Percentiles rank a stretch among this genome's conserved stretches.
These are phyloP conservation scores for Drosophila triauraria DNA, from an alignment of 1,140 invertebrate genomes.

Conservation along the genomic window DNA sequence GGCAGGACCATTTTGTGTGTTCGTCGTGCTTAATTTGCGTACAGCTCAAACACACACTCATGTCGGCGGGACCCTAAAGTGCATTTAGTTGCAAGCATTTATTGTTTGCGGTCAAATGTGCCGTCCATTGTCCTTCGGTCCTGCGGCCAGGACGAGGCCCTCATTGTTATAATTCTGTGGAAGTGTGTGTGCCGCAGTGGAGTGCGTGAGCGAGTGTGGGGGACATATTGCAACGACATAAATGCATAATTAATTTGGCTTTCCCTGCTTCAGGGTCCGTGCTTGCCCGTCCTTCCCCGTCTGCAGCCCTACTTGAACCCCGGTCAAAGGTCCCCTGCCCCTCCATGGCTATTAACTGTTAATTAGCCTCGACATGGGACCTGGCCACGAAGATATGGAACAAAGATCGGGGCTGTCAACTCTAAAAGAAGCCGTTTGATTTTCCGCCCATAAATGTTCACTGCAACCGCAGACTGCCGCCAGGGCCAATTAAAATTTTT, in stretches of 20 bases:
- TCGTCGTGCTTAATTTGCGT: conserved; percentile 80
- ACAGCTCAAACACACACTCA: conserved; percentile 38
- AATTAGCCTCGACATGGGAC: conserved; percentile 16
- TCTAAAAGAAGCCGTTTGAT: conserved; percentile 22
- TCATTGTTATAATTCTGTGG: conserved; percentile 60
- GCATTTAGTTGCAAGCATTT: conserved; percentile 83
- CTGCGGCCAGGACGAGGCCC: conserved; percentile 51
- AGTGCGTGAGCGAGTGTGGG: conserved; percentile 11
- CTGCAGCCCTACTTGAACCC: conserved; percentile 48
- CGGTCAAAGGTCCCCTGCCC: conserved; percentile 6
- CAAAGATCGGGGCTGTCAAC: conserved; percentile 10
- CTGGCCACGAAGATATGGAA: background rate
- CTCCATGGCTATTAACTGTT: conserved; percentile 23
- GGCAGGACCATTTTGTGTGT: conserved; percentile 67
- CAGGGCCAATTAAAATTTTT: conserved; percentile 45
- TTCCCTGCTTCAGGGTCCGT: conserved; percentile 46
- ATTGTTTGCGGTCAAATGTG: conserved; percentile 80
- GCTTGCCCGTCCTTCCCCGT: conserved; percentile 31
- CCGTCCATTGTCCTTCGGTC: conserved; percentile 60
- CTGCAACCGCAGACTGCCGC: conserved; percentile 11
- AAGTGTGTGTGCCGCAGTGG: conserved; percentile 13
- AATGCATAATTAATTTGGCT: conserved; percentile 83
- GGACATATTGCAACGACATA: conserved; percentile 80
- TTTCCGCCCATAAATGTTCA: conserved; percentile 24
- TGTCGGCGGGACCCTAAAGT: conserved; percentile 63